These are phyloP conservation scores for Musca vetustissima DNA, from an alignment of 1,140 invertebrate genomes.

Conservation along the genomic window DNA sequence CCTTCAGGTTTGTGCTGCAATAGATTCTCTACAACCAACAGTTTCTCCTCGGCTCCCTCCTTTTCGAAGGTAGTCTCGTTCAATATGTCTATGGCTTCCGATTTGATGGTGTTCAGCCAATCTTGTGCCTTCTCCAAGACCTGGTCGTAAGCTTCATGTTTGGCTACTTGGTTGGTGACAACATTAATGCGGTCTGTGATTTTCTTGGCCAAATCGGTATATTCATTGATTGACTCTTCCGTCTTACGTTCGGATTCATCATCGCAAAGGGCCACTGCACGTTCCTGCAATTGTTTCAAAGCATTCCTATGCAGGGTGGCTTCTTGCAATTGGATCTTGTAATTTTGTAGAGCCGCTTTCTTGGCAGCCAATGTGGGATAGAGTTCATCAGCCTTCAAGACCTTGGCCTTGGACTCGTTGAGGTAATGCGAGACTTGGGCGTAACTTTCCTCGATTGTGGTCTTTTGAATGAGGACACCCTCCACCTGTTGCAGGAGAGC, in stretches of 20 bases:
- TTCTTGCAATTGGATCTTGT: conserved; percentile 77
- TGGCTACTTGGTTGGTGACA: conserved; percentile 71
- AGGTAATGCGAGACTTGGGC: conserved; percentile 82
- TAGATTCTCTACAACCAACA: conserved; percentile 75
- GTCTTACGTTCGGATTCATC: conserved; percentile 73
- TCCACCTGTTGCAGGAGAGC: conserved; percentile 83
- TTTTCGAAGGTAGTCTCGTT: conserved; percentile 73
- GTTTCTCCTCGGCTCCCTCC: conserved; percentile 73
- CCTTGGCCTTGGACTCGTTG: conserved; percentile 69
- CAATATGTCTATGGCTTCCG: conserved; percentile 71
- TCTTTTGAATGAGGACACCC: conserved; percentile 80
- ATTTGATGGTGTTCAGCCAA: conserved; percentile 66
- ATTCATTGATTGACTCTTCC: conserved; percentile 68
- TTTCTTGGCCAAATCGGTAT: conserved; percentile 67
- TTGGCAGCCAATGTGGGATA: conserved; percentile 80
- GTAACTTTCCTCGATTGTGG: conserved; percentile 88
- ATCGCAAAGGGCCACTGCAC: conserved; percentile 72
- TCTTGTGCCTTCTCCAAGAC: conserved; percentile 73
- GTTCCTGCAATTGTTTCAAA: conserved; percentile 75
- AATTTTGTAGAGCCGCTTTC: conserved; percentile 77
- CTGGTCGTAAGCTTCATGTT: conserved; percentile 81
- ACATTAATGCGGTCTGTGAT: conserved; percentile 68
- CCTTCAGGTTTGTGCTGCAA: conserved; percentile 72
- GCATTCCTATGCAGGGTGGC: conserved; percentile 78
- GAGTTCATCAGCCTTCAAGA: conserved; percentile 68